Base-by-base conservation (phyloP, 2,888 invertebrate genomes). In the Lottia gigantea region DNA sequence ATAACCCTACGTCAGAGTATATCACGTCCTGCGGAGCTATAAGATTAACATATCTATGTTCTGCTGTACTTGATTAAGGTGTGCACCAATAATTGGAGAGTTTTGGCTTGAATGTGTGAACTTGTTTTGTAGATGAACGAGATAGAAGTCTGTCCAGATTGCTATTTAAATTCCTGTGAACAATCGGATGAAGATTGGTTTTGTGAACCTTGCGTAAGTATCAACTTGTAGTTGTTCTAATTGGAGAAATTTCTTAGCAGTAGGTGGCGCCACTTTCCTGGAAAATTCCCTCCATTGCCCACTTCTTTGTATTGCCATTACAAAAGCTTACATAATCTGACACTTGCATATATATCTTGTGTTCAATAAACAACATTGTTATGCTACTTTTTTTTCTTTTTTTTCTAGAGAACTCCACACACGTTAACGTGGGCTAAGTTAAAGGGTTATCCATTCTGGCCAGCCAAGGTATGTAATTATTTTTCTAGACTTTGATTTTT, bases 371-470 rank as follows among this genome's bases (percentile, higher is more conserved):
- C 31, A 31, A 3, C 31, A 31, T 4, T 40, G 6, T 40, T 40
- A 40, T 11, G 11, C 64, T 69, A 46, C 11, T n/a, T 19, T 62
- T 19, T 40, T 45, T 45, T 67, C 25, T 63, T 66, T 64, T 67
- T 69, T 46, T 85, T 87, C 40, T 85, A 91, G 91, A 86, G 93
- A 26, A 93, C 92, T 71, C 97, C 97, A 0, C 97, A 98, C 90
- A 90, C 95, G 19, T 89, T 98, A 70, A 93, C 98, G 0, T 98
- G 98, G 98, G 98, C 98, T 0, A 97, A 97, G 88, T 90, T 98
- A 15, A 96, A 97, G 90, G 97, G 96, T 15, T 98, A 97, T 85
- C 98, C 98, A 0, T 97, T 94, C 89, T 98, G 98, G 98, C 98
- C 98, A 0, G 97, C 96, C 0, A 98, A 98, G 89, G 90, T 88